A percentile compares a stretch with the other conserved stretches of the same genome.
Evolutionary conservation across 2,888 invertebrate species (phyloP).

Genomic region (Euzetes globulus): DNA sequence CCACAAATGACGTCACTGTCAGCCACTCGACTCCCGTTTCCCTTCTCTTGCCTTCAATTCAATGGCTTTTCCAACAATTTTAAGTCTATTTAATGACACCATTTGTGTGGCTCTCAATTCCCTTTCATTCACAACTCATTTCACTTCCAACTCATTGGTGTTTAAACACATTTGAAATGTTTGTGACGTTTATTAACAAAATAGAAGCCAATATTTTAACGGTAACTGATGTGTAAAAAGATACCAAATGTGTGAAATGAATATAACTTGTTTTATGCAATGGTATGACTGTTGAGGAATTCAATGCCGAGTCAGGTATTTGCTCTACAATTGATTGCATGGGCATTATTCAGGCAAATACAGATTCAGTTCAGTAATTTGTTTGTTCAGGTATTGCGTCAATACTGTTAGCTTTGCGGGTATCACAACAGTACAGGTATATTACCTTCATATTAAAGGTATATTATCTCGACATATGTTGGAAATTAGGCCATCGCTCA

Average conservation of each 20-base stretch:
- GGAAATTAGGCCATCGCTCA: not conserved
- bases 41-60: not conserved
- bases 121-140: not conserved
- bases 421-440: not conserved
- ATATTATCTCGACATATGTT: not conserved
- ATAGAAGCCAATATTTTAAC: no score
- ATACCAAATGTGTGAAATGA: no score
- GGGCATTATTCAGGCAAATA: no score
- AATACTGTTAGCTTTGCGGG: no score
- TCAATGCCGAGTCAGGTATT: not conserved
- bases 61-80: not conserved
- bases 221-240: no score
- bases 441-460: no score
- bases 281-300: not conserved
- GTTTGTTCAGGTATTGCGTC: not conserved
- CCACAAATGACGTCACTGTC: not conserved
- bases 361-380: not conserved
- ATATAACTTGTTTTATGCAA: no score
- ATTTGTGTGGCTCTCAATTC: not conserved
- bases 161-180: no score
- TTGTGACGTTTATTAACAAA: no score
- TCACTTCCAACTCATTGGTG: no score
- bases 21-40: not conserved
- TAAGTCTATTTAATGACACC: conserved; percentile 2
- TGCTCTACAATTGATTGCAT: not conserved